A percentile compares a stretch with the other conserved stretches of the same genome.
These are phyloP conservation scores for Malthinus seriepunctatus DNA, from an alignment of 2,888 invertebrate genomes.

Conservation along the genomic window DNA sequence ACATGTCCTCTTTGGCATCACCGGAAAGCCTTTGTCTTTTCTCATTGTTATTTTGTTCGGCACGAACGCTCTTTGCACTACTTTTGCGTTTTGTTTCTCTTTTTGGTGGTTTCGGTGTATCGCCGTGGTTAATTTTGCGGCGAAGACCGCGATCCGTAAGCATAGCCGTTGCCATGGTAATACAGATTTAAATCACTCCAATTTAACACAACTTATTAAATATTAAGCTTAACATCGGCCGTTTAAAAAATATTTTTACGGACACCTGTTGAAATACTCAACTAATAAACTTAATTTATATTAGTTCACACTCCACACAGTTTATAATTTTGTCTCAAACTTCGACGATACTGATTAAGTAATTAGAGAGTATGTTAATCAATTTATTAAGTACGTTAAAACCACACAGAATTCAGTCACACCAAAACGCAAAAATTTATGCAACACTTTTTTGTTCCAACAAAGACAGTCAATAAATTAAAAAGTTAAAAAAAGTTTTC, in stretches of 20 bases:
- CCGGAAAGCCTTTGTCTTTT: conserved; percentile 56
- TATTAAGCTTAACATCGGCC: neutral
- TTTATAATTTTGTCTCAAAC: too few relatives aligned
- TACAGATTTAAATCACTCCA: conserved; percentile 12
- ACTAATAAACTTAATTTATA: conserved; percentile 9
- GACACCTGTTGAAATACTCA: conserved; percentile 35
- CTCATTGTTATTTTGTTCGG: conserved; percentile 60
- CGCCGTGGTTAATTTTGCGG: conserved; percentile 33
- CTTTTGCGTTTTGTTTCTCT: conserved; percentile 58
- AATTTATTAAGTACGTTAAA: too few relatives aligned
- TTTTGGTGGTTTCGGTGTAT: conserved; percentile 47
- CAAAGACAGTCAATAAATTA: too few relatives aligned
- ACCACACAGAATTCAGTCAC: too few relatives aligned
- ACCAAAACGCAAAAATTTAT: too few relatives aligned
- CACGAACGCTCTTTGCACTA: conserved; percentile 50
- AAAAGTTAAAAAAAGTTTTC: too few relatives aligned
- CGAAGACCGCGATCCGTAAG: conserved; percentile 58
- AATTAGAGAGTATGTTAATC: too few relatives aligned
- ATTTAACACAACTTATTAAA: conserved; percentile 1
- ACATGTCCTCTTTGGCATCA: conserved; percentile 69
- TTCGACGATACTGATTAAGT: too few relatives aligned
- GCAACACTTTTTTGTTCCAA: too few relatives aligned
- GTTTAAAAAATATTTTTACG: conserved; percentile 6
- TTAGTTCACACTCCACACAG: conserved; percentile 7
- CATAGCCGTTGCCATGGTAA: conserved; percentile 62